A percentile compares a stretch with the other conserved stretches of the same genome.
Conservation (phyloP, 1,140 invertebrate genomes). For the Tetramorium alpestre region DNA sequence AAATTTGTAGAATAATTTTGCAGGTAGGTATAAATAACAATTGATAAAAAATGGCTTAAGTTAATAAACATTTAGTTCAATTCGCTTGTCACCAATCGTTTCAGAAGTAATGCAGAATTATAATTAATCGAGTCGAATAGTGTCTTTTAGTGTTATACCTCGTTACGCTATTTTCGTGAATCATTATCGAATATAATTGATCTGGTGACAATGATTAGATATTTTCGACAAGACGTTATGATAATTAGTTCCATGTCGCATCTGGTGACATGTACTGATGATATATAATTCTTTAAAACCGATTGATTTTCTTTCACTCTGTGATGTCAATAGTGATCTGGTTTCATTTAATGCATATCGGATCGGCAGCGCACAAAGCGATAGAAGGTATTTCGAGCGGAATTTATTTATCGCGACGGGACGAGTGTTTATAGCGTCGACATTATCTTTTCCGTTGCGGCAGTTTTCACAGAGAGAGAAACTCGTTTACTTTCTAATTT, state of each 20-base stretch:
- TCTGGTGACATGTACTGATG: not conserved
- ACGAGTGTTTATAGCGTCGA: conserved; percentile 55
- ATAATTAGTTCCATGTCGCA: conserved; percentile 58
- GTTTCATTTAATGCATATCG: conserved; percentile 64
- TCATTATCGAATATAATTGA: not conserved
- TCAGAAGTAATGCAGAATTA: not conserved
- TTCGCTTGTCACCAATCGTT: not conserved
- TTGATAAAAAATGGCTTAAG: not conserved
- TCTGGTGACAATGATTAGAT: not conserved
- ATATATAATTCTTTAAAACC: conserved; percentile 60
- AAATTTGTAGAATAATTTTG: not conserved
- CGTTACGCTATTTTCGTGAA: not conserved
- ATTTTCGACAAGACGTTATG: conserved; percentile 42
- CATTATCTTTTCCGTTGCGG: conserved; percentile 39
- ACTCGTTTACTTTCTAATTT: conserved; percentile 70
- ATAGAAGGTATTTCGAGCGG: conserved; percentile 62
- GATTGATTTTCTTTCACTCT: conserved; percentile 61
- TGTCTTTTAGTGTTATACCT: not conserved
- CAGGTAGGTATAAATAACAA: not conserved
- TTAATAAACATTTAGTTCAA: not conserved
- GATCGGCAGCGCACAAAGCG: conserved; percentile 65
- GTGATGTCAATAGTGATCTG: conserved; percentile 52
- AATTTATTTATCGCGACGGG: conserved; percentile 71
- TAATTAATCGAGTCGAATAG: not conserved
- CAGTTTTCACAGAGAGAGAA: conserved; percentile 38